A percentile compares a stretch with the other conserved stretches of the same genome.
These are phyloP conservation scores for Labeo catla DNA, from an alignment of 2,113 vertebrate species.

Conservation along the genomic window DNA sequence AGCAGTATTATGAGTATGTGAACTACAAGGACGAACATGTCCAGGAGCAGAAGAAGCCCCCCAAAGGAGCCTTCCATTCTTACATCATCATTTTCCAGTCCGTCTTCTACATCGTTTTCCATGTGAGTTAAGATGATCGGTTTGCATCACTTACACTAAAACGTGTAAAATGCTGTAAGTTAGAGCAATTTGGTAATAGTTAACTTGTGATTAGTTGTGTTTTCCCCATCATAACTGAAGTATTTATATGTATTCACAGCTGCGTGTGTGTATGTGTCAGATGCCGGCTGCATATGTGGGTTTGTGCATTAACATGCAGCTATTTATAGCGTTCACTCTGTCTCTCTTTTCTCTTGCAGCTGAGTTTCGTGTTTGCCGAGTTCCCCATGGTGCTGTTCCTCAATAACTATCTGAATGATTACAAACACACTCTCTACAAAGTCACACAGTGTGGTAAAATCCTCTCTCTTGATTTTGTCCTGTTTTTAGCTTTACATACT, in stretches of 20 bases:
- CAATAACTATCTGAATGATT: constrained; percentile 77
- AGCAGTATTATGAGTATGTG: constrained; percentile 91
- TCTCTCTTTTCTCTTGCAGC: constrained; percentile 68
- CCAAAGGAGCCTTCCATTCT: constrained; percentile 80
- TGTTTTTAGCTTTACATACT: background rate
- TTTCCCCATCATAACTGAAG: background rate
- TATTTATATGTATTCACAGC: background rate
- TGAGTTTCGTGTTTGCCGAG: constrained; percentile 91
- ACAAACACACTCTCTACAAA: constrained; percentile 76
- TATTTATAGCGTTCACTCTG: constrained; percentile 41
- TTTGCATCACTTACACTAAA: background rate
- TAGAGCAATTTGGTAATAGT: background rate
- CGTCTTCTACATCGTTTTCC: constrained; percentile 86
- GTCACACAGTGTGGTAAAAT: constrained; percentile 86
- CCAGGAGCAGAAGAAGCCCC: constrained; percentile 78
- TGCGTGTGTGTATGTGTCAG: constrained; percentile 13
- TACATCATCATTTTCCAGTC: constrained; percentile 89
- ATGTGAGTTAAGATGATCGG: constrained; percentile 76
- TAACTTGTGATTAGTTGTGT: background rate
- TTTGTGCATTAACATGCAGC: constrained; percentile 18
- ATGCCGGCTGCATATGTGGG: constrained; percentile 8
- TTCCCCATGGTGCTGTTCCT: constrained; percentile 91
- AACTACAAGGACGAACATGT: constrained; percentile 90
- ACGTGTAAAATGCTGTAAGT: background rate
- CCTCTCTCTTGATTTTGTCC: background rate